Base-by-base conservation (phyloP, 2,888 invertebrate species). In the Trichogramma evanescens region DNA sequence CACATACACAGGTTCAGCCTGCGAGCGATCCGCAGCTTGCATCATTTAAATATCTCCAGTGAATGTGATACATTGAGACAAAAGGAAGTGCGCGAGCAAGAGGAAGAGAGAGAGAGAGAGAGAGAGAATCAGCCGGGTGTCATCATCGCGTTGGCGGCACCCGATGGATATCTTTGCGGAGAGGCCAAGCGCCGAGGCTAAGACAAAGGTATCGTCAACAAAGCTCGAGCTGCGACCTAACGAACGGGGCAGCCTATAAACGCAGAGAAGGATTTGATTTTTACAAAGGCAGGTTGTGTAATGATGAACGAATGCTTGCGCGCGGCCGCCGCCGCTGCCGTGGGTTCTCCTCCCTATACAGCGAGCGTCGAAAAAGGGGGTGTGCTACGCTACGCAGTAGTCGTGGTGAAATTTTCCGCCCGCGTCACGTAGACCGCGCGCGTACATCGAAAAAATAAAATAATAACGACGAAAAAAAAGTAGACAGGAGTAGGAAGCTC, bases 131-230 rank as follows among this genome's bases (percentile, higher is more conserved):
- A 42, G 52, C 43, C 42, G 10, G 13, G 43, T 26, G 13, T n/a
- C 58, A 41, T 48, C 50, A 50, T 60, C 58, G 59, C 61, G 48
- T 50, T 56, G 48, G 63, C 58, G 55, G 58, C 57, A 59, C 48
- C 26, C 45, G 48, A 64, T 62, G 64, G 64, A 62, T 49, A 52
- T 59, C 62, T 56, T 58, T 42, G 42, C 50, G 54, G 62, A 56
- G 57, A 52, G 60, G 56, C 52, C 45, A 39, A 56, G 43, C 42
- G 61, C 63, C 57, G 62, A 59, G 57, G 63, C 54, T 59, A 58
- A 61, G 59, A 59, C 57, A 39, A 63, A 63, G 63, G 61, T 63
- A 55, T 42, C 40, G 6, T 8, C 44, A 6, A 13, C 26, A 26
- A 26, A 26, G 26, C 1, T 1, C 26, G 26, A 26, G 26, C 7